phyloP scores from a whole-genome alignment of 2,113 vertebrate genomes.

The Rostratula benghalensis region DNA sequence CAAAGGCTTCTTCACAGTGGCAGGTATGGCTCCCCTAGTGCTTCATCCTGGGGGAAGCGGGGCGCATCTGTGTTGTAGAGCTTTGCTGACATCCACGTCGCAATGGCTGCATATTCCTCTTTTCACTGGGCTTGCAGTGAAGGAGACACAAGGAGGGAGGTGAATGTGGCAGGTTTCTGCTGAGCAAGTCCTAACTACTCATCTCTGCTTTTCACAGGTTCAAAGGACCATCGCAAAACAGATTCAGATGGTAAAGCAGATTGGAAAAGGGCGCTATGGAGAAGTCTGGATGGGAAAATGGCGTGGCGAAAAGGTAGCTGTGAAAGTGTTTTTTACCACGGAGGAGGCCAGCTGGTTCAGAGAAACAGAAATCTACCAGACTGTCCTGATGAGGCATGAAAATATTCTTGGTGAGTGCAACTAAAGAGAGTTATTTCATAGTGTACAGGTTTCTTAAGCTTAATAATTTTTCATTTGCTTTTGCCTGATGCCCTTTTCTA shows the following conservation, averaged over 20 bases:
- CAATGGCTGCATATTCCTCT: not conserved
- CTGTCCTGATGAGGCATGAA: slow-evolving; percentile 96
- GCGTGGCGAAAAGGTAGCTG: slow-evolving; percentile 94
- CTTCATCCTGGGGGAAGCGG: rapidly evolving
- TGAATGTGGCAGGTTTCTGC: not conserved
- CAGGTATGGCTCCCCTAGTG: not conserved
- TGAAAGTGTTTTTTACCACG: slow-evolving; percentile 97
- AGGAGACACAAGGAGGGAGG: not conserved
- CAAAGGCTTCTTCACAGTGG: not conserved
- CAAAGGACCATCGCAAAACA: slow-evolving; percentile 98
- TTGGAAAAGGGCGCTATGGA: slow-evolving; percentile 96
- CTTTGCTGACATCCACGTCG: not conserved
- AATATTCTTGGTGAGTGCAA: slow-evolving; percentile 91
- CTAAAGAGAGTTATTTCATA: not conserved
- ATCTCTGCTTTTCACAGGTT: slow-evolving; percentile 78
- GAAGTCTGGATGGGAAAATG: slow-evolving; percentile 98
- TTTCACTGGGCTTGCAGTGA: not conserved
- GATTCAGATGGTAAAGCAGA: slow-evolving; percentile 98
- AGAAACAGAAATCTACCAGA: slow-evolving; percentile 99
- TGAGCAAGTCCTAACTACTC: not conserved
- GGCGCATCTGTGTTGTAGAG: rapidly evolving
- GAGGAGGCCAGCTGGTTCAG: slow-evolving; percentile 99
- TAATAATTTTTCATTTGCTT: not conserved
- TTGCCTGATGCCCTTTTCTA: not conserved
- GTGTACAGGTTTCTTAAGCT: not conserved